Evolutionary conservation across 2,888 invertebrate species (phyloP).

Genomic region (Andrena bicolor): DNA sequence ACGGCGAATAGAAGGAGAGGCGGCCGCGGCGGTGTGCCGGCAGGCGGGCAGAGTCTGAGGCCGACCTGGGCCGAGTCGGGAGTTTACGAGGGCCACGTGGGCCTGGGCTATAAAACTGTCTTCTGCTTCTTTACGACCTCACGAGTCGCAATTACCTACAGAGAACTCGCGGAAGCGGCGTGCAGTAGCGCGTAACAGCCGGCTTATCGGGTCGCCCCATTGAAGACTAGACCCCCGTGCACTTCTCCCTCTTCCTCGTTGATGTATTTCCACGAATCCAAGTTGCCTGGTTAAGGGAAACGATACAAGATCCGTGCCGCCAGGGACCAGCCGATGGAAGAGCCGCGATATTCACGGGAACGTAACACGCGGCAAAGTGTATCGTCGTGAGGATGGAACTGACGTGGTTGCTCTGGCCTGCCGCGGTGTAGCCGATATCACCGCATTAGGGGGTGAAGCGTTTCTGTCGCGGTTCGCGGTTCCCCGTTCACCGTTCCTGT

Average conservation of each 20-base stretch:
- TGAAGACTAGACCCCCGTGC: constrained; percentile 59
- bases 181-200: constrained; percentile 74
- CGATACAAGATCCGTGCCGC: background rate
- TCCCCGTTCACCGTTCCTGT: constrained; percentile 73
- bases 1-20: constrained; percentile 68
- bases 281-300: background rate
- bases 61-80: constrained; percentile 67
- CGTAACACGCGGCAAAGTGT: constrained; percentile 10
- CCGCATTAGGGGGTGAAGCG: constrained; percentile 73
- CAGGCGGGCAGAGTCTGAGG: constrained; percentile 58
- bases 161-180: constrained; percentile 72
- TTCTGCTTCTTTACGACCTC: constrained; percentile 85
- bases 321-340: background rate
- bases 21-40: constrained; percentile 53
- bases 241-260: constrained; percentile 38
- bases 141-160: constrained; percentile 80
- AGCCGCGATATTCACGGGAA: constrained; percentile 1
- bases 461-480: constrained; percentile 57
- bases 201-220: constrained; percentile 75
- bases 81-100: constrained; percentile 85
- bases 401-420: constrained; percentile 4
- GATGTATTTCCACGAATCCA: constrained; percentile 26
- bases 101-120: constrained; percentile 86
- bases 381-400: background rate
- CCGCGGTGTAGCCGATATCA: constrained; percentile 50